Percentiles rank a stretch among this genome's conserved stretches.
Conservation (phyloP, 2,113 vertebrate species). For the Lates calcarifer region DNA sequence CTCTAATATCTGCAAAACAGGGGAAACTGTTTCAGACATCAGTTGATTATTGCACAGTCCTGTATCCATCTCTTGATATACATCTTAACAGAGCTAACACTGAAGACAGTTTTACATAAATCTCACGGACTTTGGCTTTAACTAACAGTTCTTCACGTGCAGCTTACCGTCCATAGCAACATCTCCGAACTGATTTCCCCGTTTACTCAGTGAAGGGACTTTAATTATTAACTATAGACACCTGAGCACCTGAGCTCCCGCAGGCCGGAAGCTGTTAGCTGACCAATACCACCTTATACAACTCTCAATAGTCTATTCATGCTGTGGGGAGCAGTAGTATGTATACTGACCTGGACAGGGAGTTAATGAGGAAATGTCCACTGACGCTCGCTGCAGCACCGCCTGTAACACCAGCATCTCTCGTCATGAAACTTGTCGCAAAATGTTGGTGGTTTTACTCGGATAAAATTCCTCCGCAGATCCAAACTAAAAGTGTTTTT, state of each 20-base stretch:
- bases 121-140: not conserved
- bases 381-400: conserved; percentile 9
- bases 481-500: not conserved
- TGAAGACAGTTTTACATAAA: not conserved
- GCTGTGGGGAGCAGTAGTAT: not conserved
- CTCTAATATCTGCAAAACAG: conserved; percentile 64
- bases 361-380: conserved; percentile 11
- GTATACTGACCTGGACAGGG: conserved; percentile 62
- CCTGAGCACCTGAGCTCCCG: conserved; percentile 58
- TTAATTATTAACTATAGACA: conserved; percentile 84
- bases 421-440: not conserved
- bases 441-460: not conserved
- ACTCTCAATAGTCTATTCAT: conserved; percentile 11
- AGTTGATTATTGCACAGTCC: not conserved
- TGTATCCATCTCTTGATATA: not conserved
- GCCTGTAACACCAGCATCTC: conserved; percentile 46
- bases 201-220: conserved; percentile 57
- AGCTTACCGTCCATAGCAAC: conserved; percentile 81
- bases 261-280: conserved; percentile 40
- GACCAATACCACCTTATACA: conserved; percentile 13
- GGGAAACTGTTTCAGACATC: conserved; percentile 28
- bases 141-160: not conserved
- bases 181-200: conserved; percentile 78
- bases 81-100: not conserved
- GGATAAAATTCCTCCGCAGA: conserved; percentile 5